A percentile compares a stretch with the other conserved stretches of the same genome.
Evolutionary conservation across 2,888 invertebrate genomes (phyloP).

Genomic region (Thysanoteuthis rhombus): DNA sequence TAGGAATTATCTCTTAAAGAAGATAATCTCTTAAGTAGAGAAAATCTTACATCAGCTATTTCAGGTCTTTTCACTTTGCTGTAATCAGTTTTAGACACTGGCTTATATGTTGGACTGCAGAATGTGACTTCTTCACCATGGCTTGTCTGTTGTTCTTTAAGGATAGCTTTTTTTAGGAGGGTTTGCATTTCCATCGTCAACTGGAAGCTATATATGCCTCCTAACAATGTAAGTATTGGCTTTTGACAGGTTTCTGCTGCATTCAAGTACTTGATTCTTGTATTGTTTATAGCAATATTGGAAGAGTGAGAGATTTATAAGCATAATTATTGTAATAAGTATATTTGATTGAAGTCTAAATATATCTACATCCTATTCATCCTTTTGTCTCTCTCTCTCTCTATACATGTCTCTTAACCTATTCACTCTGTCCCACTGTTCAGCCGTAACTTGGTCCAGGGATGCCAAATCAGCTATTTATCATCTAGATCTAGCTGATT

Average conservation of each 20-base stretch:
- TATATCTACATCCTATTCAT: too few species aligned
- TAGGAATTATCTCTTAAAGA: neutral
- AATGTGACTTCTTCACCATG: neutral
- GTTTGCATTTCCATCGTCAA: neutral
- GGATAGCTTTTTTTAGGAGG: neutral
- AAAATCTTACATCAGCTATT: slow-evolving; percentile 12
- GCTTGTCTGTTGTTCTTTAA: neutral
- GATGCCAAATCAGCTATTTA: too few species aligned
- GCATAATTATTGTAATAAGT: too few species aligned
- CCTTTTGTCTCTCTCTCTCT: too few species aligned
- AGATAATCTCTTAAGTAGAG: neutral
- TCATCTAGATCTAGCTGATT: too few species aligned
- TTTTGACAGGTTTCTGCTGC: neutral
- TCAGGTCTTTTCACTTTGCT: neutral
- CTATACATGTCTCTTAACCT: too few species aligned
- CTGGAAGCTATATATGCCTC: neutral
- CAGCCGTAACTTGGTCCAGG: too few species aligned
- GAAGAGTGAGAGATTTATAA: too few species aligned
- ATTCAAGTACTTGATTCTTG: neutral
- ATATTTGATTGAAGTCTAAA: too few species aligned
- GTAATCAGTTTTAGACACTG: slow-evolving; percentile 12
- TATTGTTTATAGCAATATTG: neutral
- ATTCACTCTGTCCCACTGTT: too few species aligned
- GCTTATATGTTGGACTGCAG: neutral
- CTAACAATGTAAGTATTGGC: neutral